Conservation (phyloP, 2,888 invertebrate genomes). For the Griposia aprilina region DNA sequence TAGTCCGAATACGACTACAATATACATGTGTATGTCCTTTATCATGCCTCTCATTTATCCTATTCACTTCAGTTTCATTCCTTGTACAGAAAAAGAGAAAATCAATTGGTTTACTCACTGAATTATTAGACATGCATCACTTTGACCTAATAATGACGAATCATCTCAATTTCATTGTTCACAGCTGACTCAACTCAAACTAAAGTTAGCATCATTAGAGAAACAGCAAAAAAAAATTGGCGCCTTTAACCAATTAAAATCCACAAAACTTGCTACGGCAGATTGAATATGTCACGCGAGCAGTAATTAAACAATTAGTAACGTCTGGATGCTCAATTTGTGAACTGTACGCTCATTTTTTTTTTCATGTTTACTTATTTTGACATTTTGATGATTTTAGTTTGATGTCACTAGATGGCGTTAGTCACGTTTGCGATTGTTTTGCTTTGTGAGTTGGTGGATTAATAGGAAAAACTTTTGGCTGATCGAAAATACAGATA, state of each 20-base stretch:
- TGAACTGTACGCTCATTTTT: conserved; percentile 31
- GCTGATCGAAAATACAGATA: no score
- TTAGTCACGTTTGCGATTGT: not conserved
- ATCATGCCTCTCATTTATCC: not conserved
- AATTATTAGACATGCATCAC: not conserved
- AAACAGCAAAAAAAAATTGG: conserved; percentile 56
- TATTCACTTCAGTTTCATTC: not conserved
- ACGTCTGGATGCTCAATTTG: conserved; percentile 69
- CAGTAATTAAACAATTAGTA: conserved; percentile 69
- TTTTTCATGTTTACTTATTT: conserved; percentile 58
- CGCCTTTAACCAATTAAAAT: conserved; percentile 66
- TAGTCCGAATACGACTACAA: not conserved
- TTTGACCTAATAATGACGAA: conserved; percentile 12
- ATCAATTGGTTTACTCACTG: not conserved
- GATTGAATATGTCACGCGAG: conserved; percentile 69
- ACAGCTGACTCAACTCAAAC: conserved; percentile 51
- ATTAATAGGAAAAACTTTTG: no score
- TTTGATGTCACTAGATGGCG: conserved; percentile 4
- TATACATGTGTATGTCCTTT: no score
- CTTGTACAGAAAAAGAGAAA: not conserved
- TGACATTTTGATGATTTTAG: conserved; percentile 2
- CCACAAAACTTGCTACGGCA: conserved; percentile 58
- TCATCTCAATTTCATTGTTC: conserved; percentile 4
- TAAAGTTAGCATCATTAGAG: conserved; percentile 44
- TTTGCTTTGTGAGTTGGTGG: not conserved